These are phyloP conservation scores for Chymomyza costata DNA, from an alignment of 1,140 invertebrate genomes.

Conservation along the genomic window DNA sequence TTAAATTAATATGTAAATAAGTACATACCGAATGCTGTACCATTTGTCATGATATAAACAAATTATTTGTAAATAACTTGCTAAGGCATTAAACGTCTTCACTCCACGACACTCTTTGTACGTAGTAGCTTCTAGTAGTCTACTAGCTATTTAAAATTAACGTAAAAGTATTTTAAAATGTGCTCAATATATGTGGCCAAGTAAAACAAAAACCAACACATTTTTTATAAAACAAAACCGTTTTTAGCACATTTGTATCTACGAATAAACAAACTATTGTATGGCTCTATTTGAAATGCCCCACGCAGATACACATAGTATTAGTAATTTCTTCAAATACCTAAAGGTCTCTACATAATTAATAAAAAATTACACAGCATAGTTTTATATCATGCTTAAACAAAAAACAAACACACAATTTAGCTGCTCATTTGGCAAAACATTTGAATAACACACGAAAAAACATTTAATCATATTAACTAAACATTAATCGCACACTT, in stretches of 20 bases:
- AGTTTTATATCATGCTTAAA: no score
- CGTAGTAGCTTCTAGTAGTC: conserved; percentile 55
- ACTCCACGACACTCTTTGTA: conserved; percentile 55
- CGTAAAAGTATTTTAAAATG: conserved; percentile 63
- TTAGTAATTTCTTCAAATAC: conserved; percentile 38
- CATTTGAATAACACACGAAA: conserved; percentile 29
- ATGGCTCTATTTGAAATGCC: conserved; percentile 27
- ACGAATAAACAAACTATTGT: conserved; percentile 26
- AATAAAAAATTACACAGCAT: conserved; percentile 31
- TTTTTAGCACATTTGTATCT: conserved; percentile 38
- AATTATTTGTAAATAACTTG: conserved; percentile 60
- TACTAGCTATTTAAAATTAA: conserved; percentile 49
- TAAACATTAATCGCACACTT: conserved; percentile 34
- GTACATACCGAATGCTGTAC: neutral
- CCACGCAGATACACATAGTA: conserved; percentile 36
- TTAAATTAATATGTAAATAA: neutral
- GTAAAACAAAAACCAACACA: neutral
- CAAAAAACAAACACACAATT: conserved; percentile 32
- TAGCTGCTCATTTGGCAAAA: conserved; percentile 48
- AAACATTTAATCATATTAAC: conserved; percentile 30
- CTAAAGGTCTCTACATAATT: conserved; percentile 59
- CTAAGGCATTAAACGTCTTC: conserved; percentile 53
- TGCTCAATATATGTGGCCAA: conserved; percentile 50
- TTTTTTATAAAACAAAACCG: conserved; percentile 16
- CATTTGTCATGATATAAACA: conserved; percentile 10